phyloP scores from a whole-genome alignment of 2,888 invertebrate genomes.

The Ophraella communa region DNA sequence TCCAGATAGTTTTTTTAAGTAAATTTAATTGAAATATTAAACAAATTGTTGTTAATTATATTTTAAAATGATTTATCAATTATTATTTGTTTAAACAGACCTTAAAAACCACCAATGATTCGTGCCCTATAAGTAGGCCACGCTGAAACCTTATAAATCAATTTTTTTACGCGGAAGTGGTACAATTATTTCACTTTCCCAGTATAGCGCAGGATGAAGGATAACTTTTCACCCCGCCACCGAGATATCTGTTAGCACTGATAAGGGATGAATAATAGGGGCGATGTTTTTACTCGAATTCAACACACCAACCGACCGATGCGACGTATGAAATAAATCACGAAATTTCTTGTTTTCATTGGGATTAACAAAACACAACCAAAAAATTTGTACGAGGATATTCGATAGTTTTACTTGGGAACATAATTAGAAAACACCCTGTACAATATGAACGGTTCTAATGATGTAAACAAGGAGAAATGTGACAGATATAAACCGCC shows the following conservation, averaged over 20 bases:
- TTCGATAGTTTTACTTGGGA: background rate
- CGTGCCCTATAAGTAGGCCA: constrained; percentile 6
- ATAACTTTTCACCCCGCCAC: constrained; percentile 7
- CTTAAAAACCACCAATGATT: background rate
- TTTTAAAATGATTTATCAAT: background rate
- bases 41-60: background rate
- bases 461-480: constrained; percentile 16
- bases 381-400: background rate
- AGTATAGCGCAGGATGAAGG: constrained; percentile 5
- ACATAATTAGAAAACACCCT: no score
- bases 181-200: constrained; percentile 11
- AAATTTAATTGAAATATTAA: no score
- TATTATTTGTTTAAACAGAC: background rate
- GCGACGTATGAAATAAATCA: constrained; percentile 12
- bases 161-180: constrained; percentile 9
- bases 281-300: background rate
- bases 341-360: background rate
- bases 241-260: constrained; percentile 14
- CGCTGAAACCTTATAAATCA: constrained; percentile 5
- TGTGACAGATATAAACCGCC: constrained; percentile 41
- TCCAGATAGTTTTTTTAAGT: no score
- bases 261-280: constrained; percentile 14
- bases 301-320: constrained; percentile 1
- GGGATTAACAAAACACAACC: background rate
- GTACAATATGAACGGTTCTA: background rate